These are phyloP conservation scores for Dermatophagoides farinae DNA, from an alignment of 1,140 invertebrate genomes.

Conservation along the genomic window DNA sequence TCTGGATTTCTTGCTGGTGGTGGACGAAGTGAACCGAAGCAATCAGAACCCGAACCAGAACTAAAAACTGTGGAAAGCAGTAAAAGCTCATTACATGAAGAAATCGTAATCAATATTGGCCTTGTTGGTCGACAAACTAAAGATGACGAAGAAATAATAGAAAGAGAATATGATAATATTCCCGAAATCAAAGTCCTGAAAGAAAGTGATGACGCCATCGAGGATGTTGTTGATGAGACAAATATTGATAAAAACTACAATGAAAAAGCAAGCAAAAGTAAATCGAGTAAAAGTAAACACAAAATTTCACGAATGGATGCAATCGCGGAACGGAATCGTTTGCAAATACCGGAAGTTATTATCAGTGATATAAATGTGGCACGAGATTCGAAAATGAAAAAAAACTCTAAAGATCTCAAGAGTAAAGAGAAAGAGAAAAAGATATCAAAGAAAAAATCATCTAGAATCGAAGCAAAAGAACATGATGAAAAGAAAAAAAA, in stretches of 20 bases:
- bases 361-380: background rate
- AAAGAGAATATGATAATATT: background rate
- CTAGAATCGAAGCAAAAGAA: background rate
- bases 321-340: background rate
- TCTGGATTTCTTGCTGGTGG: background rate
- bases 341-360: background rate
- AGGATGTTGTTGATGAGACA: too few relatives aligned
- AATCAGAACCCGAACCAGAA: background rate
- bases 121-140: background rate
- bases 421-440: slow-evolving; percentile 8
- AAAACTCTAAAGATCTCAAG: background rate
- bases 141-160: background rate
- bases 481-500: background rate
- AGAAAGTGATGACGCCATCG: too few relatives aligned
- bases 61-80: background rate
- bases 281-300: background rate
- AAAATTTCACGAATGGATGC: background rate
- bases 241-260: background rate
- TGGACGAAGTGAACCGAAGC: background rate
- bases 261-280: background rate
- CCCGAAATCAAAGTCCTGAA: too few relatives aligned
- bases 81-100: slow-evolving; percentile 1
- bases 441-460: background rate
- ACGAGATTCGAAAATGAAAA: background rate
- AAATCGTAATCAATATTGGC: slow-evolving; percentile 1